Conservation (phyloP, 1,140 invertebrate species). For the Drosophila auraria region DNA sequence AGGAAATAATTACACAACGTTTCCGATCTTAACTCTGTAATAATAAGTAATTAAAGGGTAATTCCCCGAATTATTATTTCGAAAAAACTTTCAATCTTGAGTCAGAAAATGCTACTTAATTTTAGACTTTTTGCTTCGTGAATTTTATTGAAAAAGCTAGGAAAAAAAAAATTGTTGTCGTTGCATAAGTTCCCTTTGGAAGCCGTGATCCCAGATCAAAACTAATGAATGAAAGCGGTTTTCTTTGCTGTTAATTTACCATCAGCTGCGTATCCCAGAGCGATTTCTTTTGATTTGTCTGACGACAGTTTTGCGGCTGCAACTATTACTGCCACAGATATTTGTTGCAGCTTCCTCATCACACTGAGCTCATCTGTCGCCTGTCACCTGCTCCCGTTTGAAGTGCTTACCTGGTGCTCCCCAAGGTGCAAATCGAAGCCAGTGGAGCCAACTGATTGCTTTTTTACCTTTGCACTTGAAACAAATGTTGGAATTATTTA, state of each 20-base stretch:
- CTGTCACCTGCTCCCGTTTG: constrained; percentile 60
- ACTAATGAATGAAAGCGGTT: constrained; percentile 42
- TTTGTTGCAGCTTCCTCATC: constrained; percentile 31
- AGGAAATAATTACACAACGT: not conserved
- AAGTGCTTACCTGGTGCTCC: constrained; percentile 44
- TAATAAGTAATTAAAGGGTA: not conserved
- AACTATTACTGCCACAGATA: constrained; percentile 1
- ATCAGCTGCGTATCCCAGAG: constrained; percentile 31
- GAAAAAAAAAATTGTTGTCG: not conserved
- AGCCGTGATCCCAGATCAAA: constrained; percentile 3
- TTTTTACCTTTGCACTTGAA: constrained; percentile 32
- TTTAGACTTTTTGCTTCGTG: not conserved
- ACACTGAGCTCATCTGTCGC: constrained; percentile 44
- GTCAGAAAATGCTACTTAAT: not conserved
- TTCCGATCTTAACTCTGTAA: not conserved
- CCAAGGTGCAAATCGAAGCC: constrained; percentile 55
- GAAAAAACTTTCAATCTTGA: not conserved
- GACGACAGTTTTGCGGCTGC: constrained; percentile 28
- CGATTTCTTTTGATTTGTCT: constrained; percentile 59
- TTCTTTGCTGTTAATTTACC: constrained; percentile 35
- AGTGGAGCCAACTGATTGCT: constrained; percentile 37
- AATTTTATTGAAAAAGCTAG: not conserved
- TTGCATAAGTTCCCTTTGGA: not conserved
- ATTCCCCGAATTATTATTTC: not conserved
- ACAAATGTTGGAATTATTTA: not conserved